Conservation (phyloP, 2,113 vertebrate genomes). For the Murina feae region DNA sequence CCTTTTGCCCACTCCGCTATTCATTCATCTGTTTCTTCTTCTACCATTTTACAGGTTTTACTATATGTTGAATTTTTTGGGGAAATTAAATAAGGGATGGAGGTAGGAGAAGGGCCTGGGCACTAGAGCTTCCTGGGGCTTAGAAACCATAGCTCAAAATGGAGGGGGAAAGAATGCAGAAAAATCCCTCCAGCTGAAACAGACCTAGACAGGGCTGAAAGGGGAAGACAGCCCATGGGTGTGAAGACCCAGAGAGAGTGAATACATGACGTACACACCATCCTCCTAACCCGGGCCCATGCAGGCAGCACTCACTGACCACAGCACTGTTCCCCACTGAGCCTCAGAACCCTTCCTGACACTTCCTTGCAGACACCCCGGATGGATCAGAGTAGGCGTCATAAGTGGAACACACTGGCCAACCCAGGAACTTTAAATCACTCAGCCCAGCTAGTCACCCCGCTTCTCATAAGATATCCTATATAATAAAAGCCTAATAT, state of each 20-base stretch:
- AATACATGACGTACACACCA: rapidly evolving
- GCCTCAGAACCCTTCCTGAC: background rate
- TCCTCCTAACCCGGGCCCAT: background rate
- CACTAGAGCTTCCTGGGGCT: background rate
- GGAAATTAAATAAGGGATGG: background rate
- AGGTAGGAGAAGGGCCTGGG: background rate
- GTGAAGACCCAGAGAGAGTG: background rate
- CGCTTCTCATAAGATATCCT: background rate
- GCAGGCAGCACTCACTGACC: background rate
- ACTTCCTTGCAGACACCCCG: background rate
- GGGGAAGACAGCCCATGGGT: background rate
- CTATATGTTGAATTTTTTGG: background rate
- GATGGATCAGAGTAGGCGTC: background rate
- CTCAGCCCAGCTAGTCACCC: background rate
- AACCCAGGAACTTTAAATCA: background rate
- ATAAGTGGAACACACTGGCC: background rate
- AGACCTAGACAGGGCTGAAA: background rate
- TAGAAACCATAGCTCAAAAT: background rate
- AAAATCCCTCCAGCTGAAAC: background rate
- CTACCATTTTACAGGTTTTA: background rate
- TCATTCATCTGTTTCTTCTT: background rate
- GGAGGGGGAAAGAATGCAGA: background rate
- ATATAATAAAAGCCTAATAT: no score
- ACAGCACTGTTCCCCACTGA: background rate
- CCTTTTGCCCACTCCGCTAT: background rate